phyloP scores from a whole-genome alignment of 1,140 invertebrate genomes.

The Eupristina koningsbergeri region DNA sequence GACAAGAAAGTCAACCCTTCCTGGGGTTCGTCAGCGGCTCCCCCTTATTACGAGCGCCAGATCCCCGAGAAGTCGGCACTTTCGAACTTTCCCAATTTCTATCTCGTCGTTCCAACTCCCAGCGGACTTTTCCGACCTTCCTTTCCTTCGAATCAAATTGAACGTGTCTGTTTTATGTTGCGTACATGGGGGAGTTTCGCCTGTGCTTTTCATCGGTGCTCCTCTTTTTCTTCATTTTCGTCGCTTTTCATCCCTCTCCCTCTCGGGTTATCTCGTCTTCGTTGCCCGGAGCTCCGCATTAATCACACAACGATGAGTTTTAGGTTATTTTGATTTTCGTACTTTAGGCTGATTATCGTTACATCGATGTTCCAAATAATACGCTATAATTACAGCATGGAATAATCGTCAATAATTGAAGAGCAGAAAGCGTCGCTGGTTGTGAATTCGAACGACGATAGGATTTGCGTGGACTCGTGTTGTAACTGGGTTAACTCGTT shows the following conservation, averaged over 20 bases:
- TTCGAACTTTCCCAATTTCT: slow-evolving; percentile 45
- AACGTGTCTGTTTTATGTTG: slow-evolving; percentile 34
- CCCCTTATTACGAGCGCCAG: slow-evolving; percentile 10
- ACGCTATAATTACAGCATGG: not conserved
- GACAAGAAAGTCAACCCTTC: slow-evolving; percentile 39
- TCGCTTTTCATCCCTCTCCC: not conserved
- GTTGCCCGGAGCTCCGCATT: not conserved
- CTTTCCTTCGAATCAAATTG: slow-evolving; percentile 36
- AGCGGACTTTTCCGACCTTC: too few relatives aligned
- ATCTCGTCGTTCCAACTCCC: not conserved
- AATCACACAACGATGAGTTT: not conserved
- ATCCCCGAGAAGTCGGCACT: slow-evolving; percentile 29
- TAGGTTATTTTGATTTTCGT: not conserved
- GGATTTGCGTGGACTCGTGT: not conserved
- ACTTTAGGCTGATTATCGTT: not conserved
- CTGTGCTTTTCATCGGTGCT: slow-evolving; percentile 34
- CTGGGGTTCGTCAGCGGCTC: slow-evolving; percentile 1
- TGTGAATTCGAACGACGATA: not conserved
- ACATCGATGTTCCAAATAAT: not conserved
- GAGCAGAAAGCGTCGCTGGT: not conserved
- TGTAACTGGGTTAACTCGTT: slow-evolving; percentile 41
- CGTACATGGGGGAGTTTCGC: not conserved
- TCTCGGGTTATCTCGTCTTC: too few relatives aligned
- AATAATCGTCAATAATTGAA: slow-evolving; percentile 16
- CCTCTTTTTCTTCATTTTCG: not conserved